Conservation (phyloP, 2,797 vertebrate genomes). For the Columba guinea region DNA sequence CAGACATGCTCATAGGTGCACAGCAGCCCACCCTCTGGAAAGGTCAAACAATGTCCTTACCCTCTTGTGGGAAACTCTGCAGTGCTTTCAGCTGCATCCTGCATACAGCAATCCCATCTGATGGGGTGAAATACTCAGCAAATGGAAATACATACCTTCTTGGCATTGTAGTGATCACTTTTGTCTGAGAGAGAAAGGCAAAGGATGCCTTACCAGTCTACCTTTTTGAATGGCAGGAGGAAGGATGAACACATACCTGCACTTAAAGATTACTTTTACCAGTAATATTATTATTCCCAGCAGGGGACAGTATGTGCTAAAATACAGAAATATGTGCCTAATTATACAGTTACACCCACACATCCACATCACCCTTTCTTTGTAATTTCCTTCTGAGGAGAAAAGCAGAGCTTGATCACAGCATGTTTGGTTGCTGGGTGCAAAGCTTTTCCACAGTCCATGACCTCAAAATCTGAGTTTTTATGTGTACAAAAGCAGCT, state of each 20-base stretch:
- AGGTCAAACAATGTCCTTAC: background rate
- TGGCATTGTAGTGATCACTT: background rate
- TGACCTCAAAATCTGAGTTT: background rate
- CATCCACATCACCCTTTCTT: background rate
- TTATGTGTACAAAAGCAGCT: rapidly evolving
- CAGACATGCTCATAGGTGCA: background rate
- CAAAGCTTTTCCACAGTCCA: background rate
- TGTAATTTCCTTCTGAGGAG: slow-evolving; percentile 6
- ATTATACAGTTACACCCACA: slow-evolving; percentile 55
- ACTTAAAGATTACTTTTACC: background rate
- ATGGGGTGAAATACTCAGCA: background rate
- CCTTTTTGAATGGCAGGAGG: background rate
- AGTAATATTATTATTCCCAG: slow-evolving; percentile 42
- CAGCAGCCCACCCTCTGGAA: background rate
- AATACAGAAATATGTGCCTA: slow-evolving; percentile 16
- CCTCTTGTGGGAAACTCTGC: background rate
- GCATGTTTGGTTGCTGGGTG: background rate
- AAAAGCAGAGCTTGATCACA: background rate
- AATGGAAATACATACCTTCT: background rate
- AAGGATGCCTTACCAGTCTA: background rate
- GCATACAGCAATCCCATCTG: background rate
- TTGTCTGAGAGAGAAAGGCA: background rate
- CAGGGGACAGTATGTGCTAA: slow-evolving; percentile 62
- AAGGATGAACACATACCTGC: background rate
- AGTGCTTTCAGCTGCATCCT: background rate